Base-by-base conservation (phyloP, 2,113 vertebrate genomes). In the Anhinga rufa region DNA sequence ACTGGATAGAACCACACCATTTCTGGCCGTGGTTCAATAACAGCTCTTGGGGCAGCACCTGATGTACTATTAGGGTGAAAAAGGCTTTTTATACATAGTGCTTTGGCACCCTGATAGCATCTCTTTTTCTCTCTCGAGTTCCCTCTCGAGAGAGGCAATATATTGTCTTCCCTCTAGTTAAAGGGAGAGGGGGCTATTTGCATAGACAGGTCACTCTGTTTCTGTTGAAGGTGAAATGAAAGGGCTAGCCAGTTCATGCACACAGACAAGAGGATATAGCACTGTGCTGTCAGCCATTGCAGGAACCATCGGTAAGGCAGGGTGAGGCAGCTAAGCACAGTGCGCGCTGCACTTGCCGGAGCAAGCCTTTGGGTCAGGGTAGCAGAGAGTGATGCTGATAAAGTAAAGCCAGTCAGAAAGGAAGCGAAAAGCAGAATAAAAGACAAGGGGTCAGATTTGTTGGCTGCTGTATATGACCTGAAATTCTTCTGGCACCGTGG, bases 171-270 rank as follows among this genome's bases (percentile, higher is more conserved):
- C 60, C 17, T 80, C 26, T 88, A 70, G 75, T 95, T 94, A 95
- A 90, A 94, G 42, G 42, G 81, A 95, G 89, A 90, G 58, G 71
- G 69, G 78, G 54, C 81, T 92, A 66, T 91, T 96, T 97, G 85
- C 82, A 74, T 71, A 78, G 71, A 38, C 60, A 91, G 91, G 89
- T 96, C 70, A 85, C 61, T 71, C 46, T 78, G 44, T 82, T 94
- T 90, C 70, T 72, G 32, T 70, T 92, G 95, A 91, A 95, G 92
- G 91, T 94, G 93, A 80, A 94, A 74, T 18, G 55, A 70, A 91
- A 86, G 76, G 38, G 46, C 75, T 71, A 9, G 74, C 58, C 90
- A 89, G 91, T 97, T 92, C 77, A 46, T 72, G 74, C 32, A 34
- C 54, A n/a, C 46, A 54, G 86, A 17, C 55, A 29, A 8, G 32